phyloP scores from a whole-genome alignment of 1,140 invertebrate species.

The Trichonephila clavipes region DNA sequence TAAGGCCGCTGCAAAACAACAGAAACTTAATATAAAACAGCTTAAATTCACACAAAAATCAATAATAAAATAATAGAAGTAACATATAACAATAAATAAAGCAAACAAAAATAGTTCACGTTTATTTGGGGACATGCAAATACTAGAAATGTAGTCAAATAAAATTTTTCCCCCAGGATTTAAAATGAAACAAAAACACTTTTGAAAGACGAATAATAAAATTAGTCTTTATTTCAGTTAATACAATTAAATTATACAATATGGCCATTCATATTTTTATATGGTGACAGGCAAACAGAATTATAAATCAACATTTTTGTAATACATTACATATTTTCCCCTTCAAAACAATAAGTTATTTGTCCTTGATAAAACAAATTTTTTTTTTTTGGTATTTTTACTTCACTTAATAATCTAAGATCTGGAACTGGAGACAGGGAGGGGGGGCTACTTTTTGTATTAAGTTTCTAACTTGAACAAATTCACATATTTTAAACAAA shows the following conservation, averaged over 20 bases:
- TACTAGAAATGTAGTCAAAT: too few species aligned
- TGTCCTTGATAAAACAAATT: neutral
- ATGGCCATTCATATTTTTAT: conserved; percentile 59
- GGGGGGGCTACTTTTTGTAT: neutral
- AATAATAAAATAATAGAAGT: too few species aligned
- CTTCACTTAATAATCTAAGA: neutral
- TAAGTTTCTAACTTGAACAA: neutral
- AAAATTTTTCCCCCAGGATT: neutral
- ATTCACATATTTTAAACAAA: neutral
- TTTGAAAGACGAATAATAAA: conserved; percentile 70
- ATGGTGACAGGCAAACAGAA: conserved; percentile 22
- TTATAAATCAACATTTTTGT: neutral
- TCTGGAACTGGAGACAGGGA: neutral
- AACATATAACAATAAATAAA: too few species aligned
- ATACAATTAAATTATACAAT: conserved; percentile 74
- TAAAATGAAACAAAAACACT: neutral
- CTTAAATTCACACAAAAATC: too few species aligned
- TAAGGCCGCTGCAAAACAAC: conserved; percentile 84
- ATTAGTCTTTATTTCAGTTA: conserved; percentile 74
- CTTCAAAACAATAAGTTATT: neutral
- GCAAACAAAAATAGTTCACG: too few species aligned
- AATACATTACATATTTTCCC: neutral
- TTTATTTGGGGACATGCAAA: too few species aligned
- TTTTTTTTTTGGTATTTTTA: neutral
- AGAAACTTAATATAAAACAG: conserved; percentile 2